Evolutionary conservation across 2,888 invertebrate genomes (phyloP).

Genomic region (Cyrtodaria siliqua): DNA sequence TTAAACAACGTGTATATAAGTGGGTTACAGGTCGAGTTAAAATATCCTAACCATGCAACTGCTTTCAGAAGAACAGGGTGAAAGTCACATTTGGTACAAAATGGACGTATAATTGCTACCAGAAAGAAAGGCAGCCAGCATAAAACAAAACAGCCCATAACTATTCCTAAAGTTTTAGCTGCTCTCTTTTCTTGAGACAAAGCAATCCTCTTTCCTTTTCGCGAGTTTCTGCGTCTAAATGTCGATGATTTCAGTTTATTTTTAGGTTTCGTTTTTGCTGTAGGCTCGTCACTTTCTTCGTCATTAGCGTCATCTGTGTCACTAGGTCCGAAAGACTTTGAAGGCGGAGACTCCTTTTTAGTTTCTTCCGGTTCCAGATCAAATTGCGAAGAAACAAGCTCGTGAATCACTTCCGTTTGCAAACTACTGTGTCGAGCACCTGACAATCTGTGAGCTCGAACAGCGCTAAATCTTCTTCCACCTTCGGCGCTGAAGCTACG

Average conservation of each 20-base stretch:
- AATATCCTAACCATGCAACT: constrained; percentile 99
- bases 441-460: constrained; percentile 32
- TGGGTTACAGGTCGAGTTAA: constrained; percentile 98
- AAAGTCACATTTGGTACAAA: constrained; percentile 92
- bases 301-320: constrained; percentile 30
- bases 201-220: constrained; percentile 67
- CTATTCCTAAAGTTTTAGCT: constrained; percentile 96
- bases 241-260: constrained; percentile 45
- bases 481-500: constrained; percentile 38
- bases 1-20: constrained; percentile 98
- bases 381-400: constrained; percentile 36
- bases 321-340: too few species aligned
- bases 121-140: constrained; percentile 93
- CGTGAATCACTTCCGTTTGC: constrained; percentile 59
- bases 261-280: constrained; percentile 11
- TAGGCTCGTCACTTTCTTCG: constrained; percentile 30
- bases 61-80: constrained; percentile 95
- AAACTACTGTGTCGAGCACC: constrained; percentile 49
- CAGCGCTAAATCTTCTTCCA: constrained; percentile 29
- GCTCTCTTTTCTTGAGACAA: constrained; percentile 87
- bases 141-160: constrained; percentile 97
- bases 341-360: background rate
- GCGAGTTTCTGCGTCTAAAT: constrained; percentile 45
- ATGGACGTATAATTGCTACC: constrained; percentile 94
- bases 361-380: constrained; percentile 11